These are phyloP conservation scores for Matsumyia berberina DNA, from an alignment of 2,888 invertebrate species.

Conservation along the genomic window DNA sequence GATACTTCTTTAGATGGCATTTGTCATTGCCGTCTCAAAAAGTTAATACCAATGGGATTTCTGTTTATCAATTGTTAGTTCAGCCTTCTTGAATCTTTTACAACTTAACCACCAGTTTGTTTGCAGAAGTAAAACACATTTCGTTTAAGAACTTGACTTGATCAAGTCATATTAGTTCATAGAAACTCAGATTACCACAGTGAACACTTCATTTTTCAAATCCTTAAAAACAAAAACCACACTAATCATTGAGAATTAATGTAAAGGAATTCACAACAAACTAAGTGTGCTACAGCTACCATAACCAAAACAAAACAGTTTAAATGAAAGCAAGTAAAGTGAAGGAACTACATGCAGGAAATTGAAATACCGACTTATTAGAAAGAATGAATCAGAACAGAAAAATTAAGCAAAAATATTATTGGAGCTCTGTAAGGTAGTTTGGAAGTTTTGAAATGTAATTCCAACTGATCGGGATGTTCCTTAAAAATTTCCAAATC, in stretches of 20 bases:
- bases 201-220: slow-evolving; percentile 20
- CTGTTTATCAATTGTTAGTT: too few species aligned
- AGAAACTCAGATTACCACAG: not conserved
- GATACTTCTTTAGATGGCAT: too few species aligned
- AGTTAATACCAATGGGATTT: too few species aligned
- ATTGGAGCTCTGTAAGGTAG: not conserved
- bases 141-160: too few species aligned
- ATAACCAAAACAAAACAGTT: slow-evolving; percentile 6
- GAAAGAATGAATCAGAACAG: not conserved
- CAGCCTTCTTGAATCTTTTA: too few species aligned
- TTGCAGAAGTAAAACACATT: too few species aligned
- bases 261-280: not conserved
- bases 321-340: not conserved
- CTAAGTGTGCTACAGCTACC: slow-evolving; percentile 6
- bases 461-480: too few species aligned
- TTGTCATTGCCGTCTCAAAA: too few species aligned
- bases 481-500: too few species aligned
- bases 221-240: not conserved
- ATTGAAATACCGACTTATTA: too few species aligned
- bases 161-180: too few species aligned
- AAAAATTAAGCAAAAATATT: not conserved
- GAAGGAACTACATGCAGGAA: not conserved
- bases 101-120: too few species aligned
- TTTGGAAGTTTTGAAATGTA: slow-evolving; percentile 8
- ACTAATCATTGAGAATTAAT: not conserved